Conservation (phyloP, 2,113 vertebrate genomes). For the Trogon melanurus region DNA sequence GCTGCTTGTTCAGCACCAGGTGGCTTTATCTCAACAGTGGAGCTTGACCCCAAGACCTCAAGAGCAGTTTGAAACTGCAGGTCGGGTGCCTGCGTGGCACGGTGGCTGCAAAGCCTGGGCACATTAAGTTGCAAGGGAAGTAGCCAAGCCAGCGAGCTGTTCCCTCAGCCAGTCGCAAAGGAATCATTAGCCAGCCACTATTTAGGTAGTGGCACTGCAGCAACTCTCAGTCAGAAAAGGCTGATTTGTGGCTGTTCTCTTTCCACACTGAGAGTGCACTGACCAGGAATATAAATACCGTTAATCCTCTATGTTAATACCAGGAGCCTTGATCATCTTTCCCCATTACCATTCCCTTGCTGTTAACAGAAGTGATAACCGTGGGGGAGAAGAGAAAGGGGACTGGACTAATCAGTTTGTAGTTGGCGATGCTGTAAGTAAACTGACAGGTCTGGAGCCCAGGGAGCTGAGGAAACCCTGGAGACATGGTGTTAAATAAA, state of each 20-base stretch:
- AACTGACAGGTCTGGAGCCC: constrained; percentile 45
- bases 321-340: constrained; percentile 70
- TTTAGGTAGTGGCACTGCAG: constrained; percentile 48
- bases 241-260: constrained; percentile 47
- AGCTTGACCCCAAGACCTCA: not conserved
- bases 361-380: constrained; percentile 70
- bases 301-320: constrained; percentile 68
- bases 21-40: not conserved
- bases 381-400: constrained; percentile 50
- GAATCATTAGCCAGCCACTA: constrained; percentile 54
- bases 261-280: constrained; percentile 40
- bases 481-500: constrained; percentile 42
- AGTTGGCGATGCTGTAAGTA: constrained; percentile 42
- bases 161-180: not conserved
- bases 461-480: constrained; percentile 24
- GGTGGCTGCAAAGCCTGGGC: not conserved
- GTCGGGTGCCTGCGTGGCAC: rapidly evolving
- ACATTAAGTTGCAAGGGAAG: not conserved
- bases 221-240: constrained; percentile 28
- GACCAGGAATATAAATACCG: constrained; percentile 68
- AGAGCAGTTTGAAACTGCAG: not conserved
- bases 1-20: not conserved
- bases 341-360: constrained; percentile 69
- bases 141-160: not conserved
- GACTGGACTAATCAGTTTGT: constrained; percentile 59